These are phyloP conservation scores for Chiroxiphia lanceolata DNA, from an alignment of 2,797 vertebrate species.

Conservation along the genomic window DNA sequence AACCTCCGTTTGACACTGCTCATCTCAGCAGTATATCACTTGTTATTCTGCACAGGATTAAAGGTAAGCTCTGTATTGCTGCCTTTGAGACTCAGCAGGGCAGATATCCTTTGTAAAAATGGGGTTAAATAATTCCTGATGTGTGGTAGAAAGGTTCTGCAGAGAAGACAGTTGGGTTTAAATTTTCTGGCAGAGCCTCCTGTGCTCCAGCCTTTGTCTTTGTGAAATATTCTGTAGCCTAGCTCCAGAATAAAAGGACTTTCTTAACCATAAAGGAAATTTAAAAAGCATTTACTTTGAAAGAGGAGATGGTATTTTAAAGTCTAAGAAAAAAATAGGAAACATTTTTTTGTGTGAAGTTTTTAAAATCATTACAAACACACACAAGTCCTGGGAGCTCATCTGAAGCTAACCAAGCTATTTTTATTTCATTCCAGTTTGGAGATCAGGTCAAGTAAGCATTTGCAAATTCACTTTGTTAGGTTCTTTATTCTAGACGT, in stretches of 20 bases:
- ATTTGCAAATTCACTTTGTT: not conserved
- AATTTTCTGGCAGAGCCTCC: not conserved
- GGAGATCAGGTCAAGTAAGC: not conserved
- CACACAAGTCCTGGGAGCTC: not conserved
- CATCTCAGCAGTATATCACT: not conserved
- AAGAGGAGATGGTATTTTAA: not conserved
- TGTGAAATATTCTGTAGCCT: not conserved
- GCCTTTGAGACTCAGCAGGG: constrained; percentile 3
- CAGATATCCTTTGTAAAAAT: not conserved
- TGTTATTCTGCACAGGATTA: constrained; percentile 44
- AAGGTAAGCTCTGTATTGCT: constrained; percentile 8
- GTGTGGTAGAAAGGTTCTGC: not conserved
- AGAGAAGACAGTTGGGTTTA: not conserved
- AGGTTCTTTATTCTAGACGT: not conserved
- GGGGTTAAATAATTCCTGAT: constrained; percentile 22
- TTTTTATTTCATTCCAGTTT: not conserved
- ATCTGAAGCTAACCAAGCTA: not conserved
- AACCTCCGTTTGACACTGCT: not conserved
- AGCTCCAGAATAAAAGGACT: not conserved
- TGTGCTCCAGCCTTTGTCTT: not conserved
- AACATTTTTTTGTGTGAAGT: not conserved
- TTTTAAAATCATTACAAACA: not conserved
- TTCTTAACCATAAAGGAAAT: not conserved
- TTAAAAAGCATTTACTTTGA: not conserved
- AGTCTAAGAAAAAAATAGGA: not conserved